Base-by-base conservation (phyloP, 2,113 vertebrate genomes). In the Tiliqua scincoides region DNA sequence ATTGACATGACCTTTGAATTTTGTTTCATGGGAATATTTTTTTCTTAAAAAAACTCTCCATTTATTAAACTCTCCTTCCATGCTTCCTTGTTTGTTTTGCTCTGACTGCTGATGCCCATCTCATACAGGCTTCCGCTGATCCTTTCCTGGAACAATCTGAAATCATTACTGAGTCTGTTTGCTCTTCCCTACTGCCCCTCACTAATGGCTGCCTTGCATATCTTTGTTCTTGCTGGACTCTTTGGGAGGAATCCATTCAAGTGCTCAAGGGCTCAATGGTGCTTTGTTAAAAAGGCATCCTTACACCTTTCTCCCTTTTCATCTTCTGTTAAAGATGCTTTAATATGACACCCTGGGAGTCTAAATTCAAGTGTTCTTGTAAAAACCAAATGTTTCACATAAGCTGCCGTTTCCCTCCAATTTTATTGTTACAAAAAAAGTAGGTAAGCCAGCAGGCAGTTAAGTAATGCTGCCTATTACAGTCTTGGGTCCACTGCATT, bases 331-430 rank as follows among this genome's bases (percentile, higher is more conserved):
- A 68, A 54, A 82, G 91, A 88, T 7, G 0, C 1, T 88, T 89
- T 12, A 78, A 4, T 8, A 54, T 91, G 57, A 80, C 83, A 85
- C 73, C 30, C n/a, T 40, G 73, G 89, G 15, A 85, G 2, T 57
- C 21, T 71, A 82, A n/a, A 14, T 35, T 92, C 76, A 35, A 32
- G 79, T 85, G 79, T 63, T 82, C 82, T 87, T 85, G 76, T 90
- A 20, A 37, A 87, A 65, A 2, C 54, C 74, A 37, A 87, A 35
- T 84, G 54, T 54, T 78, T 88, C 25, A 14, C 67, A 61, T 43
- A 68, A 23, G 1, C 6, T 92, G 74, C 30, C 10, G 79, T 27
- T 62, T 89, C 25, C 37, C 63, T 83, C 21, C 4, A 73, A 48
- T 68, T 9, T 18, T 85, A 62, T 85, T 81, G 14, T 79, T 25